Evolutionary conservation across 2,113 vertebrate genomes (phyloP).

Genomic region (Odocoileus virginianus): DNA sequence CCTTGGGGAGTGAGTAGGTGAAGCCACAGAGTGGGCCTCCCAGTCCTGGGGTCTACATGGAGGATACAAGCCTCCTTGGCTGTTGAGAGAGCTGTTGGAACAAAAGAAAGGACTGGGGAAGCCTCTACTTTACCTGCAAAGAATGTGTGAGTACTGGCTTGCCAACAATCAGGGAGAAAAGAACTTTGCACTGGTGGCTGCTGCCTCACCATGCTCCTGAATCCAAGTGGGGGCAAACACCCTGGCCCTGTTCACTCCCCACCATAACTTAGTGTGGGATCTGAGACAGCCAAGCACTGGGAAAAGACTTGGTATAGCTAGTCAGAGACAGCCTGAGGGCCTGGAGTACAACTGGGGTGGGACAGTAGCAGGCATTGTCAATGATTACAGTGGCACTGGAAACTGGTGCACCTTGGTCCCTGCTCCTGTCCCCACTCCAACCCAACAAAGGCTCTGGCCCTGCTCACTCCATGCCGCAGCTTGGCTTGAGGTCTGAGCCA

Average conservation of each 20-base stretch:
- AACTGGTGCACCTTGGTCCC: not conserved
- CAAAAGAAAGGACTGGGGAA: not conserved
- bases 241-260: not conserved
- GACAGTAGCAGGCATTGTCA: not conserved
- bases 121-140: not conserved
- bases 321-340: not conserved
- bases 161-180: not conserved
- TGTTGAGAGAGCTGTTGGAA: not conserved
- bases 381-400: not conserved
- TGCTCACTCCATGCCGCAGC: not conserved
- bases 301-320: not conserved
- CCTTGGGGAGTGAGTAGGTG: not conserved
- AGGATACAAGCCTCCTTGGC: not conserved
- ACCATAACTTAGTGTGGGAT: not conserved
- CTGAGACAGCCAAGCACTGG: not conserved
- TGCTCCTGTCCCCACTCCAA: not conserved
- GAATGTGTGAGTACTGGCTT: not conserved
- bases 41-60: not conserved
- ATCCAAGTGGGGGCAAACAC: not conserved
- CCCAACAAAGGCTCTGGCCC: not conserved
- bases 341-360: not conserved
- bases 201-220: not conserved
- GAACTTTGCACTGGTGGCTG: not conserved
- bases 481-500: not conserved
- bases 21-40: not conserved